phyloP scores from a whole-genome alignment of 2,113 vertebrate species.

The Alectura lathami region DNA sequence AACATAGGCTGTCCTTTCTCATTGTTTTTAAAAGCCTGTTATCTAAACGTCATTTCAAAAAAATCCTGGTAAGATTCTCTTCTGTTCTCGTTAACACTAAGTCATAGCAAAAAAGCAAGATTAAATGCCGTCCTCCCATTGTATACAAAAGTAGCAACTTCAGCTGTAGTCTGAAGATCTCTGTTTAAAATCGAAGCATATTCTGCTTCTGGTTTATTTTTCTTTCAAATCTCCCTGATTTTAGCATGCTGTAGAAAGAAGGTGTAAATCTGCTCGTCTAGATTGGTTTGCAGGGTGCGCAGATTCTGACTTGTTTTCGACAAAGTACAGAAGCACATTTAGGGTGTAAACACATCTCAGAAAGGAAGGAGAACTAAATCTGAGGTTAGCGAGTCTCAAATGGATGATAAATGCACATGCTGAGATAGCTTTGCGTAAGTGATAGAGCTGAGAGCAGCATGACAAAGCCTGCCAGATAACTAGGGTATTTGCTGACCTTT shows the following conservation, averaged over 20 bases:
- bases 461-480: not conserved
- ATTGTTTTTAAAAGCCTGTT: constrained; percentile 37
- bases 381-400: not conserved
- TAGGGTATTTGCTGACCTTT: not conserved
- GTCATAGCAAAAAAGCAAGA: not conserved
- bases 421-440: not conserved
- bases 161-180: not conserved
- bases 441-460: rapidly evolving
- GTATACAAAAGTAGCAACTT: not conserved
- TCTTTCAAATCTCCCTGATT: not conserved
- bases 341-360: not conserved
- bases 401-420: not conserved
- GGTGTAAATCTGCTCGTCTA: not conserved
- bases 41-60: not conserved
- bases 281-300: not conserved
- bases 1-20: constrained; percentile 63
- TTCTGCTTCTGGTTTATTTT: not conserved
- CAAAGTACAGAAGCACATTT: not conserved
- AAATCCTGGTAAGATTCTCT: not conserved
- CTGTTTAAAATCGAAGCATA: not conserved
- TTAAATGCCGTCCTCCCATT: not conserved
- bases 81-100: not conserved
- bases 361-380: not conserved
- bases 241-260: not conserved
- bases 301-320: not conserved